These are phyloP conservation scores for Isoperla grammatica DNA, from an alignment of 2,888 invertebrate species.

Conservation along the genomic window DNA sequence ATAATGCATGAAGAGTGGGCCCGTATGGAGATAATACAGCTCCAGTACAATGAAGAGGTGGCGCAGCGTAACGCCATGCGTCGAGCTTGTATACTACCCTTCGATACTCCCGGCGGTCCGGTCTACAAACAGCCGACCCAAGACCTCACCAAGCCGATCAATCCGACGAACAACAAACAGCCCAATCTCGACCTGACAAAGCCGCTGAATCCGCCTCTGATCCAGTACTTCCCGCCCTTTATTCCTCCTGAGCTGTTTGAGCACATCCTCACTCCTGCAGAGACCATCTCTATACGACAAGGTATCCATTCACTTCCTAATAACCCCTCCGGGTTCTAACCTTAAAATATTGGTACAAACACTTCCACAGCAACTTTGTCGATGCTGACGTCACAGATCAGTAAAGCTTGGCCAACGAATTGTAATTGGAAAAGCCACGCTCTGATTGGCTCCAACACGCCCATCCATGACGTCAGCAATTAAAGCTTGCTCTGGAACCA, in stretches of 20 bases:
- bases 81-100: neutral
- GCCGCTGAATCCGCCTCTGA: neutral
- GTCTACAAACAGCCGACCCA: neutral
- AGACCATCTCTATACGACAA: neutral
- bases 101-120: neutral
- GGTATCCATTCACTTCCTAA: neutral
- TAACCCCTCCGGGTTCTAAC: neutral
- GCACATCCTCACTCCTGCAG: neutral
- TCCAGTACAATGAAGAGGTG: neutral
- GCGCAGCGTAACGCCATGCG: constrained; percentile 6
- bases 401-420: too few relatives aligned
- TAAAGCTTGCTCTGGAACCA: too few relatives aligned
- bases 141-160: neutral
- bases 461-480: too few relatives aligned
- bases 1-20: constrained; percentile 27
- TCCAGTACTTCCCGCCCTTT: neutral
- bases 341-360: neutral
- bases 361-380: too few relatives aligned
- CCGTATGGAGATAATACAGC: constrained; percentile 22
- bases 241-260: neutral
- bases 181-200: neutral
- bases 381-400: too few relatives aligned
- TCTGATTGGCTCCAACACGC: too few relatives aligned
- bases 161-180: too few relatives aligned
- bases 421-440: too few relatives aligned